These are phyloP conservation scores for Norana najaformis DNA, from an alignment of 2,888 invertebrate species.

Conservation along the genomic window DNA sequence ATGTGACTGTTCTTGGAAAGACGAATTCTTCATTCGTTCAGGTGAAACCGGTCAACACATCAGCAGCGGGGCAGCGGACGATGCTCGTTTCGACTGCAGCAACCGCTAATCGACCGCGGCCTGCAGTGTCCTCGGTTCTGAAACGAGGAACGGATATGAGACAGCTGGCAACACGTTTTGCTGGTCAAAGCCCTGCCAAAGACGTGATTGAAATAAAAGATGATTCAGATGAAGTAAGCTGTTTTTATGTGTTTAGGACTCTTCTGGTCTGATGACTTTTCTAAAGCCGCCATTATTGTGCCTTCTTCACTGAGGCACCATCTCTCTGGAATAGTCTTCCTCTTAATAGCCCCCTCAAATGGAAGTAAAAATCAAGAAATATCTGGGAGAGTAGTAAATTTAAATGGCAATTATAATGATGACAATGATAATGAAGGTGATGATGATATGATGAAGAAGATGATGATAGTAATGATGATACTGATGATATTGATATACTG, in stretches of 20 bases:
- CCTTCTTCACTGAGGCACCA: too few relatives aligned
- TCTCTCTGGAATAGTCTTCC: too few relatives aligned
- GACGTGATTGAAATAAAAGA: slow-evolving; percentile 18
- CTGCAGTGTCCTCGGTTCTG: not conserved
- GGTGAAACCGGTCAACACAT: not conserved
- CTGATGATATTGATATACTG: too few relatives aligned
- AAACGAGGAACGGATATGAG: not conserved
- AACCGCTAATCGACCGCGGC: not conserved
- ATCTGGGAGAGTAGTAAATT: too few relatives aligned
- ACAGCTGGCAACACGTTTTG: not conserved
- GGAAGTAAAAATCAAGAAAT: too few relatives aligned
- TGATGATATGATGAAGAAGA: too few relatives aligned
- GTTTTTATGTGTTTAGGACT: not conserved
- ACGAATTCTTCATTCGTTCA: not conserved
- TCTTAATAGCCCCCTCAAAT: too few relatives aligned
- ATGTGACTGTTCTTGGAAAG: too few relatives aligned
- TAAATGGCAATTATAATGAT: too few relatives aligned
- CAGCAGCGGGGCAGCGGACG: not conserved
- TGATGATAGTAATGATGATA: too few relatives aligned
- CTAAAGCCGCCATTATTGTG: not conserved
- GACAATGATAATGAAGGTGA: not conserved
- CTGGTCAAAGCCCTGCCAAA: not conserved
- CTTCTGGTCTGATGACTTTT: not conserved
- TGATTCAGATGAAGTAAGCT: slow-evolving; percentile 1
- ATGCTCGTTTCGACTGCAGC: not conserved